Evolutionary conservation across 2,797 vertebrate species (phyloP).

Genomic region (Enteromius argenteus): DNA sequence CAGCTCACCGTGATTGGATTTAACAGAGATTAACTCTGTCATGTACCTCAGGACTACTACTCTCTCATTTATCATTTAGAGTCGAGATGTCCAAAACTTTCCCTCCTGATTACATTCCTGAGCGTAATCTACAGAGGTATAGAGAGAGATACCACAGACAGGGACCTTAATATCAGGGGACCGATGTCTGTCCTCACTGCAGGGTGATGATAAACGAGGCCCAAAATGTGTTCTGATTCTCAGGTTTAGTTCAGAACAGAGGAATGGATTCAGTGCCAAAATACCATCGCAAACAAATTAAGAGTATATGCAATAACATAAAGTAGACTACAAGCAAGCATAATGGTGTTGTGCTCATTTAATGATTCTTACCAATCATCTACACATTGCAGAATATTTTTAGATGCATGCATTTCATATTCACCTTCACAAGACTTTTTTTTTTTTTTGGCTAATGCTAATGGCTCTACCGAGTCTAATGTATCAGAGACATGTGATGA

Average conservation of each 20-base stretch:
- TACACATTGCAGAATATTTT: not conserved
- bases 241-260: constrained; percentile 42
- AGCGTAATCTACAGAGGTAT: constrained; percentile 3
- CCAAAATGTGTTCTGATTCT: constrained; percentile 63
- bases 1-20: constrained; percentile 79
- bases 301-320: too few species aligned
- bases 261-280: constrained; percentile 17
- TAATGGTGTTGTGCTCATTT: not conserved
- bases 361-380: not conserved
- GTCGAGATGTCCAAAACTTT: constrained; percentile 41
- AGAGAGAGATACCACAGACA: not conserved
- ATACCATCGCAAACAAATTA: not conserved
- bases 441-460: constrained; percentile 15
- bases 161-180: not conserved
- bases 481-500: constrained; percentile 39
- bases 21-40: constrained; percentile 74
- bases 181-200: constrained; percentile 13
- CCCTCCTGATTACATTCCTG: not conserved
- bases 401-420: constrained; percentile 13
- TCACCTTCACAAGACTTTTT: not conserved
- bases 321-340: too few species aligned
- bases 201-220: constrained; percentile 53
- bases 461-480: constrained; percentile 12
- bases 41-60: constrained; percentile 57
- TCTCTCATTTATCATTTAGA: constrained; percentile 64